A percentile compares a stretch with the other conserved stretches of the same genome.
Conservation (phyloP, 2,888 invertebrate genomes). For the Ophion ventricosus region DNA sequence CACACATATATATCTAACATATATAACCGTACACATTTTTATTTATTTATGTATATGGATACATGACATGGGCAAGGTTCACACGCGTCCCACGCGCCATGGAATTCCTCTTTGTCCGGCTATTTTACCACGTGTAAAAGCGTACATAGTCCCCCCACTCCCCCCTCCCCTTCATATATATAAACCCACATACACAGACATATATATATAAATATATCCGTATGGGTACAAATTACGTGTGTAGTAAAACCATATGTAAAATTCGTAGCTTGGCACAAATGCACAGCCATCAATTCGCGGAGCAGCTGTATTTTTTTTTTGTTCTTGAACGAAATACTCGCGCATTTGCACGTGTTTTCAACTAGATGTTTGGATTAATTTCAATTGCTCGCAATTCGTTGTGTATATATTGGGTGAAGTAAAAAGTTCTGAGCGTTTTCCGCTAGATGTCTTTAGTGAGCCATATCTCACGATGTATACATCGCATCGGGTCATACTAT, state of each 20-base stretch:
- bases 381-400: not conserved
- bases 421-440: no score
- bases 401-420: no score
- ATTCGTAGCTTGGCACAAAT: not conserved
- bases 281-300: not conserved
- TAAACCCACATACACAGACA: not conserved
- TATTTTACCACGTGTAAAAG: conserved; percentile 15
- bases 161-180: not conserved
- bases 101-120: conserved; percentile 52
- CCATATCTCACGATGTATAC: no score
- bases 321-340: no score
- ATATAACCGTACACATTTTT: not conserved
- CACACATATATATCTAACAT: not conserved
- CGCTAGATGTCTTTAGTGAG: no score
- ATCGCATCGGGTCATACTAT: no score
- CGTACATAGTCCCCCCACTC: no score
- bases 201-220: not conserved
- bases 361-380: conserved; percentile 10
- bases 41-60: not conserved
- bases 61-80: conserved; percentile 67
- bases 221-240: not conserved
- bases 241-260: no score
- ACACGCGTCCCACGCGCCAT: conserved; percentile 73
- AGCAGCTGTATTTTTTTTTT: not conserved
- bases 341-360: not conserved